These are phyloP conservation scores for Hypomecis punctinalis DNA, from an alignment of 2,888 invertebrate species.

Conservation along the genomic window DNA sequence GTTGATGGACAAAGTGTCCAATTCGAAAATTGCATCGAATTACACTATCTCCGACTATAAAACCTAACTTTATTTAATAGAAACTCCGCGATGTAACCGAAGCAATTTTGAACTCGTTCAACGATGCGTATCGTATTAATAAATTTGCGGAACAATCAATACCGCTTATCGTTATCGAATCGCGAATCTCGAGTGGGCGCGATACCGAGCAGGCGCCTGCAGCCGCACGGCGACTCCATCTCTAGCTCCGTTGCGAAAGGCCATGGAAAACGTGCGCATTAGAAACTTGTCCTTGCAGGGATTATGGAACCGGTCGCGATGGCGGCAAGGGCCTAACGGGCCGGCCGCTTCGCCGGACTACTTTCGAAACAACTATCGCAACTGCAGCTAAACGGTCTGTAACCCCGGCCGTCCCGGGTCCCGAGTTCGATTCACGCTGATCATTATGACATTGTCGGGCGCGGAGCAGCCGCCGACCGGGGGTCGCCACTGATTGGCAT, in stretches of 20 bases:
- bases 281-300: constrained; percentile 31
- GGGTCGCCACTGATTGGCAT: constrained; percentile 19
- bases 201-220: not conserved
- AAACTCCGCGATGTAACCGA: not conserved
- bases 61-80: not conserved
- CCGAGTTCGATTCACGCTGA: constrained; percentile 5
- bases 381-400: constrained; percentile 21
- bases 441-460: constrained; percentile 29
- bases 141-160: constrained; percentile 24
- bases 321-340: constrained; percentile 25
- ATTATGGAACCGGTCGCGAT: constrained; percentile 28
- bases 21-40: not conserved
- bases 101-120: not conserved
- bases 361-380: constrained; percentile 40
- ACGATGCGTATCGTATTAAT: constrained; percentile 8
- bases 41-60: not conserved
- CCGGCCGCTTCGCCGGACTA: constrained; percentile 3
- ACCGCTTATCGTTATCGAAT: constrained; percentile 31
- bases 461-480: too few relatives aligned
- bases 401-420: not conserved
- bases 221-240: not conserved
- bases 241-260: not conserved
- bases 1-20: not conserved
- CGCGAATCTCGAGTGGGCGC: constrained; percentile 25
- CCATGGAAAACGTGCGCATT: constrained; percentile 5